phyloP scores from a whole-genome alignment of 2,113 vertebrate species.

The Limnothrissa miodon region DNA sequence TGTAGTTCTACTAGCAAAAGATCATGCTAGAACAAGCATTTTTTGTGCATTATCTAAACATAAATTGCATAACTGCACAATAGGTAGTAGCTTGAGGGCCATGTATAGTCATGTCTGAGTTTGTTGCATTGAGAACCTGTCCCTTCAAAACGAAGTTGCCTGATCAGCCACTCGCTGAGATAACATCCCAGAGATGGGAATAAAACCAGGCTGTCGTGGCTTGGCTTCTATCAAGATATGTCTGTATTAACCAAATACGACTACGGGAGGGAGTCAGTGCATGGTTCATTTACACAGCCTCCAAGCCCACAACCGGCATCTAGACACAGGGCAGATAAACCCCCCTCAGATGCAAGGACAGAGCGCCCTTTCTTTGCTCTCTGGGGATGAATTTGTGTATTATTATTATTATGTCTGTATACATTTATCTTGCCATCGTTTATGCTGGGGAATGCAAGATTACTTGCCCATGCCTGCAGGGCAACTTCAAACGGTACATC shows the following conservation, averaged over 20 bases:
- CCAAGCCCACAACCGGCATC: constrained; percentile 32
- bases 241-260: constrained; percentile 42
- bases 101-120: constrained; percentile 13
- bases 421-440: constrained; percentile 71
- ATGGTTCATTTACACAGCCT: constrained; percentile 52
- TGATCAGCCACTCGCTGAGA: not conserved
- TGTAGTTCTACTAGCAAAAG: not conserved
- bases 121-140: not conserved
- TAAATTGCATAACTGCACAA: not conserved
- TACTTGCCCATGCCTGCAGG: constrained; percentile 64
- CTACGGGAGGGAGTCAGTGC: constrained; percentile 20
- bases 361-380: constrained; percentile 55
- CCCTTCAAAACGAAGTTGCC: not conserved
- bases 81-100: not conserved
- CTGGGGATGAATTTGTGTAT: constrained; percentile 52
- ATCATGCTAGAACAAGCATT: not conserved
- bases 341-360: constrained; percentile 57
- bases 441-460: constrained; percentile 69
- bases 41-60: not conserved
- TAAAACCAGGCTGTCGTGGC: constrained; percentile 12
- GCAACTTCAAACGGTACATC: constrained; percentile 67
- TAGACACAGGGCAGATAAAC: constrained; percentile 56
- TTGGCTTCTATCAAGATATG: constrained; percentile 31
- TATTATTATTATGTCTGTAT: constrained; percentile 73
- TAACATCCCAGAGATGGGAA: constrained; percentile 22